Base-by-base conservation (phyloP, 1,140 invertebrate species). In the Leucophenga varia region DNA sequence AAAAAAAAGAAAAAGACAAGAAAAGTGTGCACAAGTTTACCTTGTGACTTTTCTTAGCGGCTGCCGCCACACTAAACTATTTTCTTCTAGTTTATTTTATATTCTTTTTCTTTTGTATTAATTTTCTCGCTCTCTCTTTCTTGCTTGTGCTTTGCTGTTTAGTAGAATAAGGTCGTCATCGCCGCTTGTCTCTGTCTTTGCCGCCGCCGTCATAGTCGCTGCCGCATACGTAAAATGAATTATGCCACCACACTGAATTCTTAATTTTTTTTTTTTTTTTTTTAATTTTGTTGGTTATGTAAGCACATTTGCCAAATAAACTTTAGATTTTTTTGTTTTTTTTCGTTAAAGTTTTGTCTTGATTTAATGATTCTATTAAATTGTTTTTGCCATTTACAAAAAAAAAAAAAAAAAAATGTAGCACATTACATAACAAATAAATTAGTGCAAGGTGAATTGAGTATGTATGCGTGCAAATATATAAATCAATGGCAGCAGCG, bases 371-470 rank as follows among this genome's bases (percentile, higher is more conserved):
- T 25, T 25, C 10, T 10, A 25, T 10, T 25, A 25, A 25, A n/a
- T n/a, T n/a, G n/a, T n/a, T n/a, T n/a, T n/a, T n/a, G n/a, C n/a
- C 28, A 30, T 35, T 20, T 14, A 34, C 40, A 7, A 31, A 44
- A 44, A 18, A 14, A 32, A 32, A 13, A 9, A 57, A 49, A 55
- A 59, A 68, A 49, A 56, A 57, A 54, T 47, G 41, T 54, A 57
- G 56, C 65, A 65, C 65, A 61, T 69, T 69, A 69, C 65, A 69
- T 69, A 69, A 69, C 64, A 59, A 57, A 50, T 25, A 54, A 65
- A 55, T 43, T 70, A 61, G 56, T 55, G 59, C 65, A 65, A 70
- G 65, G 58, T 67, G 63, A 68, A 54, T 25, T 13, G 12, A 30
- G 22, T 18, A 12, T 21, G 17, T 22, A 3, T 13, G 21, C 31